Percentiles rank a stretch among this genome's conserved stretches.
Evolutionary conservation across 2,113 vertebrate genomes (phyloP).

Genomic region (Felis catus): DNA sequence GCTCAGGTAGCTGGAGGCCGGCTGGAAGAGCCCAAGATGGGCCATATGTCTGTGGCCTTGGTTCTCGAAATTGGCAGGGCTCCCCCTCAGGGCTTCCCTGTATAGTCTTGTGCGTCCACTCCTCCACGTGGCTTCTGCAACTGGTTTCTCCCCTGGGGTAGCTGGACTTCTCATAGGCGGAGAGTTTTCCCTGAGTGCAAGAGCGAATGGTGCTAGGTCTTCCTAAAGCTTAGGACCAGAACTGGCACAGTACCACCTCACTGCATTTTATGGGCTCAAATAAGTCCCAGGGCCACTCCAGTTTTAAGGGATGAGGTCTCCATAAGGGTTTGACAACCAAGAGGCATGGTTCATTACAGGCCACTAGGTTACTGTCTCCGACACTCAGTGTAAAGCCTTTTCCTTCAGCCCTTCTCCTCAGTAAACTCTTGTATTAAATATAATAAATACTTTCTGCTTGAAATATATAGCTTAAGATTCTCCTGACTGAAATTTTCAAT

Average conservation of each 20-base stretch:
- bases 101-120: background rate
- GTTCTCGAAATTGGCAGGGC: background rate
- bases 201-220: background rate
- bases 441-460: background rate
- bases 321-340: background rate
- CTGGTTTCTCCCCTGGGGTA: background rate
- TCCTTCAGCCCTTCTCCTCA: background rate
- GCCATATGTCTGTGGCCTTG: background rate
- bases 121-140: background rate
- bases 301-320: background rate
- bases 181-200: background rate
- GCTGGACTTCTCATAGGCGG: background rate
- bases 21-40: background rate
- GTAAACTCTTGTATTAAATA: background rate
- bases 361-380: background rate
- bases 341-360: background rate
- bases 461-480: background rate
- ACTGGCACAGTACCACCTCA: background rate
- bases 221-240: background rate
- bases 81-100: background rate
- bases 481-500: background rate
- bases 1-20: background rate
- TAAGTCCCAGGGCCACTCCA: background rate
- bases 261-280: background rate
- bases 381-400: background rate